phyloP scores from a whole-genome alignment of 1,140 invertebrate genomes.

The Monochamus saltuarius region DNA sequence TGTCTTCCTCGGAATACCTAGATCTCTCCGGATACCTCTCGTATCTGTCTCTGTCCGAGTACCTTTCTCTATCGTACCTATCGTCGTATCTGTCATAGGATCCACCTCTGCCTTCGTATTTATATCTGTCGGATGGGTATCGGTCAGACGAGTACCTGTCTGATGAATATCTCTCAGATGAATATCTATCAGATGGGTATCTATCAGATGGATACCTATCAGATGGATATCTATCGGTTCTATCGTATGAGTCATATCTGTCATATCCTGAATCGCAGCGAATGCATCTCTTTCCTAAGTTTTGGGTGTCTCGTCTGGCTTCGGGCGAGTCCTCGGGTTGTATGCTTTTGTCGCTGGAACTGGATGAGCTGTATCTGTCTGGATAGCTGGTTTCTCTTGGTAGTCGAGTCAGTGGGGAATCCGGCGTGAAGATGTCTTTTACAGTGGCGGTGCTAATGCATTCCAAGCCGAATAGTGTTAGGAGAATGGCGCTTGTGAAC shows the following conservation, averaged over 20 bases:
- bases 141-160: conserved; percentile 1
- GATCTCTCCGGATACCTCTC: not conserved
- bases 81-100: conserved; percentile 18
- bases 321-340: conserved; percentile 24
- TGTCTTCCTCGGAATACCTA: not conserved
- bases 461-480: not conserved
- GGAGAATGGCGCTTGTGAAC: not conserved
- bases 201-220: conserved; percentile 4
- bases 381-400: conserved; percentile 27
- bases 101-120: conserved; percentile 19
- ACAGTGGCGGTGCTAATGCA: not conserved
- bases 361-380: conserved; percentile 17
- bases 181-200: conserved; percentile 12
- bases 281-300: conserved; percentile 27
- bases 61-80: conserved; percentile 22
- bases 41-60: conserved; percentile 20
- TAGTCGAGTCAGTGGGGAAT: conserved; percentile 14
- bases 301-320: not conserved
- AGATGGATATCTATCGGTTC: not conserved
- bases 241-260: no score
- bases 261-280: conserved; percentile 22
- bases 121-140: conserved; percentile 11
- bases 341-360: conserved; percentile 13
- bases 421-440: conserved; percentile 21
- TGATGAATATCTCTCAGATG: not conserved